A percentile compares a stretch with the other conserved stretches of the same genome.
Evolutionary conservation across 2,113 vertebrate species (phyloP).

Genomic region (Hippocampus guttulatus): DNA sequence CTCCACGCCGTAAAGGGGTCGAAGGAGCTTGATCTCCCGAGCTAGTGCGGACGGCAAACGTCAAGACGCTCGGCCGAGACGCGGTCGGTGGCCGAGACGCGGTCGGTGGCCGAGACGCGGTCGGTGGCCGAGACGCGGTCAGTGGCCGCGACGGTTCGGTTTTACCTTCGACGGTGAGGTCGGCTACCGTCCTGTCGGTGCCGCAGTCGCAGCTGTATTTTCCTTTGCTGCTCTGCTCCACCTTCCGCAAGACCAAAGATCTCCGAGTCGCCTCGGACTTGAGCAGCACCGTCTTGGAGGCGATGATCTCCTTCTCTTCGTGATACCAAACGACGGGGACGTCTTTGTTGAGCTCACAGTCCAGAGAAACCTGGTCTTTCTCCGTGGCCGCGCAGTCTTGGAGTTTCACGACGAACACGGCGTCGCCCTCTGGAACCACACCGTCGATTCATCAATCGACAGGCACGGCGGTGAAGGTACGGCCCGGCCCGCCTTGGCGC

Average conservation of each 20-base stretch:
- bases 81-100: too few species aligned
- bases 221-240: constrained; percentile 79
- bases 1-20: constrained; percentile 90
- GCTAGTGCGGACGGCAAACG: constrained; percentile 44
- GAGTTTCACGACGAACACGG: constrained; percentile 86
- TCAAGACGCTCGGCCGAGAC: neutral
- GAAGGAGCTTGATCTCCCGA: constrained; percentile 88
- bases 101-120: too few species aligned
- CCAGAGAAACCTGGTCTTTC: constrained; percentile 86
- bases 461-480: neutral
- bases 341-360: constrained; percentile 95
- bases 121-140: too few species aligned
- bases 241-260: constrained; percentile 85
- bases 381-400: constrained; percentile 89
- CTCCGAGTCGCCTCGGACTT: constrained; percentile 80
- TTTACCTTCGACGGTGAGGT: constrained; percentile 82
- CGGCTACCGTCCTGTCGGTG: constrained; percentile 85
- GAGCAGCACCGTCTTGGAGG: constrained; percentile 82
- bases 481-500: neutral
- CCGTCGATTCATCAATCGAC: neutral
- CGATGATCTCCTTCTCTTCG: constrained; percentile 81
- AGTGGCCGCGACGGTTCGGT: neutral
- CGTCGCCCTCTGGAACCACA: constrained; percentile 83
- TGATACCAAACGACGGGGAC: constrained; percentile 92
- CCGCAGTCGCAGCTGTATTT: constrained; percentile 89